Conservation (phyloP, 2,797 vertebrate species). For the Nannoperca australis region DNA sequence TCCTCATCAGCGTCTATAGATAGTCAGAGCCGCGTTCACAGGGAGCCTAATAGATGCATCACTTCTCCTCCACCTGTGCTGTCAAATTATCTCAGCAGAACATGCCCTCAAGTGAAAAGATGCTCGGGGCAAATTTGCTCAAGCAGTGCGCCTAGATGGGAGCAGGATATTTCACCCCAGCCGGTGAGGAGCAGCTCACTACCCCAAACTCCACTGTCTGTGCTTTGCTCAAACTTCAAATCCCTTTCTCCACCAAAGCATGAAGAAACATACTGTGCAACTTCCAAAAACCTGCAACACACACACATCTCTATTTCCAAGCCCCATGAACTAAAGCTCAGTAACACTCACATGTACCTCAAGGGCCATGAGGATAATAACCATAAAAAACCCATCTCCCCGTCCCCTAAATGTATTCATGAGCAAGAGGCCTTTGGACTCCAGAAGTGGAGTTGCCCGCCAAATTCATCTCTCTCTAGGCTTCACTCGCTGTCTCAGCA, state of each 20-base stretch:
- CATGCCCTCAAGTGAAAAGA: conserved; percentile 28
- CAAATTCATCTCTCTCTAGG: conserved; percentile 68
- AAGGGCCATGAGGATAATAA: conserved; percentile 33
- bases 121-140: conserved; percentile 27
- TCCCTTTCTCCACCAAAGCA: conserved; percentile 26
- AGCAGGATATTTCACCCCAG: conserved; percentile 52
- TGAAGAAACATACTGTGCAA: conserved; percentile 16
- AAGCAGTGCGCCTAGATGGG: conserved; percentile 26
- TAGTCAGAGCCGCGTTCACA: conserved; percentile 49
- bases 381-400: conserved; percentile 39
- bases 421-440: conserved; percentile 21
- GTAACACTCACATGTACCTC: conserved; percentile 9
- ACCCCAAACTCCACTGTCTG: conserved; percentile 18
- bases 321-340: conserved; percentile 35
- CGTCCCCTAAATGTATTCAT: conserved; percentile 14
- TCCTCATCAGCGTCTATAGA: conserved; percentile 67
- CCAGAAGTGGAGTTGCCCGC: conserved; percentile 34
- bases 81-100: conserved; percentile 17
- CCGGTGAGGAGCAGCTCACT: conserved; percentile 1
- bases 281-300: conserved; percentile 9
- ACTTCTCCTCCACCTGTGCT: conserved; percentile 41
- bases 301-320: conserved; percentile 18
- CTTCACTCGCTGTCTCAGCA: conserved; percentile 68
- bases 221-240: conserved; percentile 52
- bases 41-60: conserved; percentile 40